These are phyloP conservation scores for Aphidius ervi DNA, from an alignment of 1,140 invertebrate genomes.

Conservation along the genomic window DNA sequence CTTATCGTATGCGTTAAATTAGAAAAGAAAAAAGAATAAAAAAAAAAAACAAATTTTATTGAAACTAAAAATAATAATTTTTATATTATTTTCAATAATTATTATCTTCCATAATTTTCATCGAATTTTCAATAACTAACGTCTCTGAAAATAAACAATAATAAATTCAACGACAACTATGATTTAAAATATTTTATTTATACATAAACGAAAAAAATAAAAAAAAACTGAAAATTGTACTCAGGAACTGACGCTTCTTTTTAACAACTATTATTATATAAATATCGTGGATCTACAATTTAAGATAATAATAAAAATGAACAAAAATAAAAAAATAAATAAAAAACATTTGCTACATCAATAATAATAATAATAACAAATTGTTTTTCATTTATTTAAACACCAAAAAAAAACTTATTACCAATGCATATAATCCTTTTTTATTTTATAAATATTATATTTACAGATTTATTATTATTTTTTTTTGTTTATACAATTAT, in stretches of 20 bases:
- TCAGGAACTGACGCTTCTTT: too few relatives aligned
- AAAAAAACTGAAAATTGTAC: too few relatives aligned
- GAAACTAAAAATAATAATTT: conserved; percentile 29
- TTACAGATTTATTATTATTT: conserved; percentile 8
- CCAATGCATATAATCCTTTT: conserved; percentile 2
- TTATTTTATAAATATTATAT: conserved; percentile 4
- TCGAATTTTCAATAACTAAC: neutral
- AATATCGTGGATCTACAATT: neutral
- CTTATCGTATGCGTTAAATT: conserved; percentile 95
- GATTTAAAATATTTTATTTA: conserved; percentile 19
- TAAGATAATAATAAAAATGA: neutral
- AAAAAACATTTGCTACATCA: conserved; percentile 34
- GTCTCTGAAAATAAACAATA: neutral
- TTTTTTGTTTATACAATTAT: neutral
- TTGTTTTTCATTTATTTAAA: conserved; percentile 19
- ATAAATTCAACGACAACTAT: conserved; percentile 27
- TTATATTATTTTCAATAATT: conserved; percentile 21
- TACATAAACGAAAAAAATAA: neutral
- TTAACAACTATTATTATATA: neutral
- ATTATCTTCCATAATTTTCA: conserved; percentile 18
- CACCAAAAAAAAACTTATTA: neutral
- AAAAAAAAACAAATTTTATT: conserved; percentile 8
- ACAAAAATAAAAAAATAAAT: conserved; percentile 12
- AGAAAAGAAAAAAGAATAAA: too few relatives aligned
- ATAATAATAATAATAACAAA: conserved; percentile 13